These are phyloP conservation scores for Rhabdomys pumilio DNA, from an alignment of 2,797 vertebrate genomes.

Conservation along the genomic window DNA sequence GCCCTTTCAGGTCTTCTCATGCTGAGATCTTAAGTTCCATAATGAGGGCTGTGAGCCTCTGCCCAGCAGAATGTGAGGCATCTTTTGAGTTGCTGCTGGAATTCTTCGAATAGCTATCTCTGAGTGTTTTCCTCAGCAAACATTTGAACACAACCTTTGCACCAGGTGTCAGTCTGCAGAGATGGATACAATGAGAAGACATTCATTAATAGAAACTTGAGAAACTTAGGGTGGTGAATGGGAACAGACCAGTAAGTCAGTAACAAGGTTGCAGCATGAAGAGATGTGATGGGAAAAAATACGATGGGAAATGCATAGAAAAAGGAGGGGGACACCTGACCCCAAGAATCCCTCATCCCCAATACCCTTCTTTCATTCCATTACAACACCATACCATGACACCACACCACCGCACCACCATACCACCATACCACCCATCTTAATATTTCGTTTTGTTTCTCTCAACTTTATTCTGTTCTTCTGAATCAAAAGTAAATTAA, in stretches of 20 bases:
- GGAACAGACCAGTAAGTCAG: neutral
- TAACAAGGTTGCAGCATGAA: neutral
- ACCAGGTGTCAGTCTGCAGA: neutral
- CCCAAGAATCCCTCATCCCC: neutral
- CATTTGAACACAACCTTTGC: neutral
- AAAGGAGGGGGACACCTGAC: too few relatives aligned
- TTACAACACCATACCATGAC: neutral
- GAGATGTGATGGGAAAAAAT: neutral
- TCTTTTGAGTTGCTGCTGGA: neutral
- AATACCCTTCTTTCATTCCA: neutral
- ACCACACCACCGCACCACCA: neutral
- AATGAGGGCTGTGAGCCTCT: neutral
- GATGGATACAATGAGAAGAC: neutral
- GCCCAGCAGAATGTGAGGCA: neutral
- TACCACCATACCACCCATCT: too few relatives aligned
- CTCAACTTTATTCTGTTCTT: neutral
- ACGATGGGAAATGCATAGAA: too few relatives aligned
- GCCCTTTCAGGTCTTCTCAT: neutral
- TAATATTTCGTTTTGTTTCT: neutral
- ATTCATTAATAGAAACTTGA: neutral
- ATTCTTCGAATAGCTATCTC: neutral
- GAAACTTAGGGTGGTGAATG: neutral
- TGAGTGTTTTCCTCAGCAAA: neutral
- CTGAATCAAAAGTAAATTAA: neutral
- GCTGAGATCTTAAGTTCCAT: fast-evolving